phyloP scores from a whole-genome alignment of 2,888 invertebrate genomes.

The Taphrorychus bicolor region DNA sequence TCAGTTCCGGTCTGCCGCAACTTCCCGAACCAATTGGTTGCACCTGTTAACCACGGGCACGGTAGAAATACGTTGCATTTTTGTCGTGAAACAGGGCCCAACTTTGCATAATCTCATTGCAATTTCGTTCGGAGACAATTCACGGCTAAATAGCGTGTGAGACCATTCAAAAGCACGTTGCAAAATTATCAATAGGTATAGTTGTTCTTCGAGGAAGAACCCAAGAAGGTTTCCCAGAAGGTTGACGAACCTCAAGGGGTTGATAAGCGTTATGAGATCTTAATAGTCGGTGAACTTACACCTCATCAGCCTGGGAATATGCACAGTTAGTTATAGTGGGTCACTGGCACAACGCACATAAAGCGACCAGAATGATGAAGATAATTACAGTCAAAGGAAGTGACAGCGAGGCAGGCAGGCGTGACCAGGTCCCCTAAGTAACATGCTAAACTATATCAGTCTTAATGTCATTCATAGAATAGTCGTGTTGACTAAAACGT shows the following conservation, averaged over 20 bases:
- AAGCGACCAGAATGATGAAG: slow-evolving; percentile 4
- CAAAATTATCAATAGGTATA: neutral
- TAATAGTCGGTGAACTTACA: neutral
- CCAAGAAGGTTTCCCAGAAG: neutral
- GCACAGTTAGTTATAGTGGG: slow-evolving; percentile 3
- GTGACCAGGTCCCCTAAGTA: neutral
- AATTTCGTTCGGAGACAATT: neutral
- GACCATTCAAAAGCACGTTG: neutral
- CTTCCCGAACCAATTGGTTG: slow-evolving; percentile 21
- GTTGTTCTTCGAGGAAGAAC: neutral
- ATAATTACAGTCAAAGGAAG: slow-evolving; percentile 18
- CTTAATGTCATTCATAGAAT: too few species aligned
- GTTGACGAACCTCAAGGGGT: neutral
- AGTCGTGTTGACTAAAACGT: neutral
- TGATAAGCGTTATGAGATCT: neutral
- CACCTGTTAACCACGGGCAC: slow-evolving; percentile 19
- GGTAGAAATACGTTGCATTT: neutral
- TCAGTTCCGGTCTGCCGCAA: slow-evolving; percentile 20
- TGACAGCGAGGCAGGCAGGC: slow-evolving; percentile 3
- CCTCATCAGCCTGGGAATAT: slow-evolving; percentile 8
- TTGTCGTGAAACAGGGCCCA: slow-evolving; percentile 12
- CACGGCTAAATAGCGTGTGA: neutral
- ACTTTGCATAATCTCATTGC: slow-evolving; percentile 2
- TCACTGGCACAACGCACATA: slow-evolving; percentile 16
- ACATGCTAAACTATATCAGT: too few species aligned